Percentiles rank a stretch among this genome's conserved stretches.
Conservation (phyloP, 2,797 vertebrate species). For the Falco peregrinus region DNA sequence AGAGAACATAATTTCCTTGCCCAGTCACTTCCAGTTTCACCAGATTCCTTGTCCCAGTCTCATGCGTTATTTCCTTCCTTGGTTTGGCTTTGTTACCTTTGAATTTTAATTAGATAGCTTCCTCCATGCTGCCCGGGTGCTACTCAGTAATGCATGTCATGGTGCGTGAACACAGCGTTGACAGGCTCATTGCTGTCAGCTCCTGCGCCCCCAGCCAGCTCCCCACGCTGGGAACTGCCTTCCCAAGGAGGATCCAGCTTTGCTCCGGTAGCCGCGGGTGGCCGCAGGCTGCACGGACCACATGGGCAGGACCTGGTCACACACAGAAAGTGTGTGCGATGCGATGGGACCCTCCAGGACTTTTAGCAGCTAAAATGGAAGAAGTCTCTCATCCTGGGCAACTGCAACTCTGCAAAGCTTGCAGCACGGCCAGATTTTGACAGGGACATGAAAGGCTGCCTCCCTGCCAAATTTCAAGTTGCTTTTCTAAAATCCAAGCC, state of each 20-base stretch:
- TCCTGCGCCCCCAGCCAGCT: background rate
- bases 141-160: background rate
- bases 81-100: conserved; percentile 23
- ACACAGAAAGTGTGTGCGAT: accelerated
- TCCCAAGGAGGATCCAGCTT: background rate
- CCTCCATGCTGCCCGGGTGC: conserved; percentile 7
- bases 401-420: background rate
- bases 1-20: conserved; percentile 54
- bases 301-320: accelerated
- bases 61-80: background rate
- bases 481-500: background rate
- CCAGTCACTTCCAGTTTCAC: conserved; percentile 59
- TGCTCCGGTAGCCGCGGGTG: background rate
- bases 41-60: conserved; percentile 27
- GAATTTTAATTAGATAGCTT: conserved; percentile 50
- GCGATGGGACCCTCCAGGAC: background rate
- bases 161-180: conserved; percentile 13
- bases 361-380: background rate
- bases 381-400: background rate
- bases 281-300: background rate
- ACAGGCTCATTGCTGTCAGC: conserved; percentile 3
- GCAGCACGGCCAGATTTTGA: background rate
- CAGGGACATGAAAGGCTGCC: background rate
- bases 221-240: background rate
- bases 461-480: background rate